Evolutionary conservation across 37 sponge, comb jelly and placozoan genomes (phyloP), one percentile per base, ranked within the genome.

Genomic region (Amphimedon queenslandica): DNA sequence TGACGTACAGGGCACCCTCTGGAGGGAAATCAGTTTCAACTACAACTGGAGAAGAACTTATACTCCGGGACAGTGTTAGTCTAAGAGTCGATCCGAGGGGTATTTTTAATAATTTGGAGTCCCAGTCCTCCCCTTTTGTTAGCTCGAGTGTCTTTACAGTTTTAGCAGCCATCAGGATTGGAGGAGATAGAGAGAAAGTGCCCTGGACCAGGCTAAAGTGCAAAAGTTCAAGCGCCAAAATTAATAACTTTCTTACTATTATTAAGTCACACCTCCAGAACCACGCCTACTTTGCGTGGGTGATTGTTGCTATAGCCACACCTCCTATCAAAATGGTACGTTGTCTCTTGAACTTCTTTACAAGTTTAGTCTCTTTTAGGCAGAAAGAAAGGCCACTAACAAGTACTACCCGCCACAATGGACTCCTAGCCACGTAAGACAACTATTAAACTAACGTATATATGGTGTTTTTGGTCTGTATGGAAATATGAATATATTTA

Each of bases 381-480:
- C 91, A 18, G 99, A 98, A 30, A 89, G 99, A 40, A 98, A 98
- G 58, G 88, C 93, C 2, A 86, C 84, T 34, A 95, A 98, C 82
- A 98, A 98, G 85, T 98, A 98, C 66, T 98, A 98, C 39, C 99
- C 99, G 27, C 96, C 96, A 61, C 88, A 94, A 56, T 98, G 96
- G 96, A 76, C 72, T 25, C 99, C 99, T 24, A 87, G 80, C 39
- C 75, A 87, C 78, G 97, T 93, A 80, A 41, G 57, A 38, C 29
- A n/a, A n/a, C n/a, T n/a, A n/a, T n/a, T n/a, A n/a, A n/a, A n/a
- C n/a, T n/a, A n/a, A n/a, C n/a, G n/a, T n/a, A n/a, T n/a, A n/a
- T n/a, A n/a, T n/a, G n/a, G n/a, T n/a, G n/a, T n/a, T n/a, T n/a
- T n/a, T n/a, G n/a, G n/a, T n/a, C n/a, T n/a, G n/a, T n/a, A n/a